Base-by-base conservation (phyloP, 2,888 invertebrate genomes). In the Nomada goodeniana region DNA sequence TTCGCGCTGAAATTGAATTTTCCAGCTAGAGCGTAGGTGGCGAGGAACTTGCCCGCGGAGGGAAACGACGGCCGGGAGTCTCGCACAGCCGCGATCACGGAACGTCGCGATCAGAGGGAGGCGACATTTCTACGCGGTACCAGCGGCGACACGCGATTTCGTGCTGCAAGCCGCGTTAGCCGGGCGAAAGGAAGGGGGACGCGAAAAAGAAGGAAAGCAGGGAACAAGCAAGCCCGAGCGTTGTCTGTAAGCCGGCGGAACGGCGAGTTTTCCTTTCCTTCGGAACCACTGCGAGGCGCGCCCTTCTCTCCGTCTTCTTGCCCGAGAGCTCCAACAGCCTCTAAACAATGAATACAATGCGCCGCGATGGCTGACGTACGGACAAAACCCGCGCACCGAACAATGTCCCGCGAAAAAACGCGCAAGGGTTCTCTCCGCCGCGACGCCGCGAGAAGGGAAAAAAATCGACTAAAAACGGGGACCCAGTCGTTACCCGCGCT, bases 291-390 rank as follows among this genome's bases (percentile, higher is more conserved):
- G 55, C 68, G 71, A 60, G 69, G 47, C 73, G 47, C 73, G 82
- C 70, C 80, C 83, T 85, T 76, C 52, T 61, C 47, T 20, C 71
- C 71, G 63, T 68, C 72, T 74, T 61, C 70, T 50, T 60, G 73
- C 59, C 44, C 63, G 68, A 69, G 69, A 63, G 69, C 68, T 69
- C 69, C 80, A 77, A 73, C 83, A 70, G 82, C 76, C 85, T 83
- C 85, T 81, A 81, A 87, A 85, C 85, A 87, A 87, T 87, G 87
- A 87, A 75, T 68, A 87, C 87, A 87, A 87, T 83, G 77, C 86
- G 75, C 67, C 83, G 74, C 73, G 85, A 83, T 76, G 77, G 80
- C 78, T 82, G 79, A 72, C 83, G 76, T 75, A 71, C 76, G 79
- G 87, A 85, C 87, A 87, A 85, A 87, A 87, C 85, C 81, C 74